Conservation (phyloP, 2,888 invertebrate genomes). For the Drosophila mimica region DNA sequence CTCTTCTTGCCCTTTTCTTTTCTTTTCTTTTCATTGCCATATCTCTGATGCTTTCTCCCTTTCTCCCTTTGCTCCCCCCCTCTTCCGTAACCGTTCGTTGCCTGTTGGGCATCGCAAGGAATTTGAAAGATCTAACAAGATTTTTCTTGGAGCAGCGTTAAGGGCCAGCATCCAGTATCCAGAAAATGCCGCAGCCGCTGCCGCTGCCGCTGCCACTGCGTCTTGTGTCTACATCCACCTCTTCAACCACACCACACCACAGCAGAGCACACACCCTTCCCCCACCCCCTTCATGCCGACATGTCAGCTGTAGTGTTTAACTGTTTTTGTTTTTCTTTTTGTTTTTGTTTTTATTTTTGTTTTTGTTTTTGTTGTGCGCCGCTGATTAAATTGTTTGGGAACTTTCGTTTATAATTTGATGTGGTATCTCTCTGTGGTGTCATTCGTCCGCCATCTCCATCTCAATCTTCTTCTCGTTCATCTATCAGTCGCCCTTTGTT, state of each 20-base stretch:
- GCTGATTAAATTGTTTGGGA: constrained; percentile 76
- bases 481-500: constrained; percentile 42
- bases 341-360: too few relatives aligned
- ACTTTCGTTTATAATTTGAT: constrained; percentile 75
- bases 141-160: constrained; percentile 57
- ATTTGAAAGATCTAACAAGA: constrained; percentile 70
- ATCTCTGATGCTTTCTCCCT: neutral
- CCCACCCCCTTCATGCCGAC: neutral
- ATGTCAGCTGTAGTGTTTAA: constrained; percentile 18
- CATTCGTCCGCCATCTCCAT: constrained; percentile 15
- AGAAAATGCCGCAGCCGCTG: neutral
- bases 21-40: constrained; percentile 7
- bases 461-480: constrained; percentile 28
- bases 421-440: constrained; percentile 54
- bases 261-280: neutral
- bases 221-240: constrained; percentile 5
- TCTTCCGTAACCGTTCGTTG: neutral
- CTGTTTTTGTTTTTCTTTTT: constrained; percentile 47
- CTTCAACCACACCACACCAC: neutral
- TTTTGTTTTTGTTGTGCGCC: constrained; percentile 60
- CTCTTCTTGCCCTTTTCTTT: constrained; percentile 7
- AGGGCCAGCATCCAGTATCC: constrained; percentile 39
- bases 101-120: constrained; percentile 49
- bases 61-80: too few relatives aligned
- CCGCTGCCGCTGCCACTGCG: constrained; percentile 3